Evolutionary conservation across 2,888 invertebrate genomes (phyloP).

Genomic region (Harmothoe impar): DNA sequence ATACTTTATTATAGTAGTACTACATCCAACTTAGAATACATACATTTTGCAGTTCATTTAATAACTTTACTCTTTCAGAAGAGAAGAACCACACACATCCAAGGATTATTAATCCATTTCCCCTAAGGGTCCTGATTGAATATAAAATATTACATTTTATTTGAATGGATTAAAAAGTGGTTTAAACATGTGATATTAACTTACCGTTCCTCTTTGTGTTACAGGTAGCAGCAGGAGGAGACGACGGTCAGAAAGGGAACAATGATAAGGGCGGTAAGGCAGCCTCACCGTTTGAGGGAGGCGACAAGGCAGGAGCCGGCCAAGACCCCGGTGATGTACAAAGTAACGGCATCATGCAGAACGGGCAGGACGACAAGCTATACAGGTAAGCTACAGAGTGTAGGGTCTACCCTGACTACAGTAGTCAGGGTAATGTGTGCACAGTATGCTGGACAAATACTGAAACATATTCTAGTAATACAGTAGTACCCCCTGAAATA

Average conservation of each 20-base stretch:
- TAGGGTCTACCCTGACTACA: neutral
- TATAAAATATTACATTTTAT: neutral
- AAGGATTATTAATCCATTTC: no score
- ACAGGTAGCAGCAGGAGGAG: conserved; percentile 71
- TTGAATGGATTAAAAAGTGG: neutral
- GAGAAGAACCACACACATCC: no score
- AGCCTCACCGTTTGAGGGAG: conserved; percentile 86
- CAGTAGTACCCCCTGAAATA: no score
- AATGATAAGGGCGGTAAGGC: conserved; percentile 85
- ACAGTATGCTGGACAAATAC: no score
- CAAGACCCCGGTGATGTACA: conserved; percentile 82
- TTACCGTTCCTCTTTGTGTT: neutral
- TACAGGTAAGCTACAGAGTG: conserved; percentile 56
- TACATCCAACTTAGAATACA: no score
- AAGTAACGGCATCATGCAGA: conserved; percentile 86
- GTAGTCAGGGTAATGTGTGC: neutral
- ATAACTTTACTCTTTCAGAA: no score
- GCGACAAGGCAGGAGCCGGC: conserved; percentile 72
- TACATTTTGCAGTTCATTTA: no score
- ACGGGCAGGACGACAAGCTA: conserved; percentile 85
- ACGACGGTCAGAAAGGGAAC: conserved; percentile 82
- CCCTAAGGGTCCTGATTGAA: no score
- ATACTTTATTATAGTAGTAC: no score
- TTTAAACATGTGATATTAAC: neutral
- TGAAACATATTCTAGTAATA: no score